Percentiles rank a stretch among this genome's conserved stretches.
Conservation (phyloP, 1,140 invertebrate species). For the Leptinotarsa texana region DNA sequence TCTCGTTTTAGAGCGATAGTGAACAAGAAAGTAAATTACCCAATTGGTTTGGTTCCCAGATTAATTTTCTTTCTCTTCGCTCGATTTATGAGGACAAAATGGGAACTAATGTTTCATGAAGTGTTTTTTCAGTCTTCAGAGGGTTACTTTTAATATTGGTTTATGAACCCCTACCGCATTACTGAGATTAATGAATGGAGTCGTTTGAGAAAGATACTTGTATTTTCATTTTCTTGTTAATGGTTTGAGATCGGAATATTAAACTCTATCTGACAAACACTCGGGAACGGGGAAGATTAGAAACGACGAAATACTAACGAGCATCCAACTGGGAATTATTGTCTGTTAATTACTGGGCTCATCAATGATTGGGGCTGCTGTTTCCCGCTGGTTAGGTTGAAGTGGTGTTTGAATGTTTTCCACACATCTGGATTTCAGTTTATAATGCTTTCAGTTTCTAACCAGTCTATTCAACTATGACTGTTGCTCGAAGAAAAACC, state of each 20-base stretch:
- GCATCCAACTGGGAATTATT: no score
- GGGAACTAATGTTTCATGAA: slow-evolving; percentile 18
- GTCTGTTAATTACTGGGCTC: no score
- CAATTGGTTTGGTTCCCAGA: slow-evolving; percentile 12
- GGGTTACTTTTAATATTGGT: slow-evolving; percentile 4
- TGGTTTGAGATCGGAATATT: not conserved
- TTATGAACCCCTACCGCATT: slow-evolving; percentile 7
- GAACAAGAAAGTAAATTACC: slow-evolving; percentile 18
- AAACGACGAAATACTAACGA: not conserved
- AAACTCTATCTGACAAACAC: not conserved
- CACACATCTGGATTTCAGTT: no score
- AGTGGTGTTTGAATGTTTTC: no score
- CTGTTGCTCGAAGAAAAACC: no score
- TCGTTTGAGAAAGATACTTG: not conserved
- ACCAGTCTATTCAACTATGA: no score
- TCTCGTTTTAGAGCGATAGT: slow-evolving; percentile 1
- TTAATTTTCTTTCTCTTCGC: slow-evolving; percentile 19
- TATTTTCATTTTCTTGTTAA: slow-evolving; percentile 7
- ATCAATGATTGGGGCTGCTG: no score
- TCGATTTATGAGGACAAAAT: slow-evolving; percentile 19
- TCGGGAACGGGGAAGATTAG: slow-evolving; percentile 1
- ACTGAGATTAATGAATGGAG: not conserved
- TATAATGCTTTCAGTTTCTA: no score
- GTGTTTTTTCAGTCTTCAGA: slow-evolving; percentile 9
- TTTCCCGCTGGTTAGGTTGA: no score